Conservation (phyloP, 2,888 invertebrate species). For the Limnephilus auricula region DNA sequence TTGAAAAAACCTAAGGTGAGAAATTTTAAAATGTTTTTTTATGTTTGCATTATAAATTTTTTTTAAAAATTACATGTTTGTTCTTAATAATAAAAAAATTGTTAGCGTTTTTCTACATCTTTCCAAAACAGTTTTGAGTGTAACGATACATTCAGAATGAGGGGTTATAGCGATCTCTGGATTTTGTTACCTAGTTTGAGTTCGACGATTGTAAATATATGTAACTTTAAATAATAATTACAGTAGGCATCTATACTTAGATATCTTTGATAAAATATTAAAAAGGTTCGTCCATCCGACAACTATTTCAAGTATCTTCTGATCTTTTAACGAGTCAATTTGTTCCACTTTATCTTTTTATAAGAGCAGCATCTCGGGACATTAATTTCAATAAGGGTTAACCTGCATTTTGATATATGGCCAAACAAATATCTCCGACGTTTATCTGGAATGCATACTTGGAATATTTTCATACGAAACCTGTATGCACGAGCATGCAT, state of each 20-base stretch:
- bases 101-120: no score
- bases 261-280: neutral
- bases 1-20: no score
- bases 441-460: constrained; percentile 58
- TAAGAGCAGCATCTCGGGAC: neutral
- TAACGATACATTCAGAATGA: no score
- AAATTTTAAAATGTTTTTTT: no score
- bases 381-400: constrained; percentile 16
- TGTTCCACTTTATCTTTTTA: constrained; percentile 4
- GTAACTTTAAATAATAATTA: no score
- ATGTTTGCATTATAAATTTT: no score
- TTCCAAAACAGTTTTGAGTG: no score
- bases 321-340: constrained; percentile 33
- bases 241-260: neutral
- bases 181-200: no score
- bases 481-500: neutral
- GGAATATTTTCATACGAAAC: constrained; percentile 54
- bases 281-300: neutral
- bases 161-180: no score
- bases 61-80: no score
- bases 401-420: constrained; percentile 26
- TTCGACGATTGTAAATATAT: no score
- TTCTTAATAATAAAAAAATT: no score
- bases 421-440: constrained; percentile 30
- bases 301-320: neutral